Evolutionary conservation across 1,140 invertebrate species (phyloP).

Genomic region (Agrypnia vestita): DNA sequence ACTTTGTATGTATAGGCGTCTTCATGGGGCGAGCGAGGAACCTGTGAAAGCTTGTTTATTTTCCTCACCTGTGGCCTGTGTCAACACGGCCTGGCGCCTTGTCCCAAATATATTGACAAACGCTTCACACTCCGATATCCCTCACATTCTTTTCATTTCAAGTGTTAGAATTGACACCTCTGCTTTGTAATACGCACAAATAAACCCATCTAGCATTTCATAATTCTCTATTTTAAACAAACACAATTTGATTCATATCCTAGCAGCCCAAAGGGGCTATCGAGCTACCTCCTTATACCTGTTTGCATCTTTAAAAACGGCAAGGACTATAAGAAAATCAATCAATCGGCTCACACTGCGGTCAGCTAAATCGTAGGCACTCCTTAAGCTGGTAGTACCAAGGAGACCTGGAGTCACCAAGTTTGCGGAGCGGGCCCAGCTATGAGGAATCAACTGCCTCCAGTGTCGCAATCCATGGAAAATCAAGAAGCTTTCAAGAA

Average conservation of each 20-base stretch:
- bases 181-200: constrained; percentile 14
- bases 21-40: neutral
- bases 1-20: too few species aligned
- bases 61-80: constrained; percentile 32
- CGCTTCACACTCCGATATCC: constrained; percentile 32
- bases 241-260: neutral
- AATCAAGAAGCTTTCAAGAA: too few species aligned
- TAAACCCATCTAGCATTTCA: neutral
- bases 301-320: neutral
- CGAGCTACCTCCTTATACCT: too few species aligned
- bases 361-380: too few species aligned
- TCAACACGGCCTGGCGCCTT: constrained; percentile 29
- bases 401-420: too few species aligned
- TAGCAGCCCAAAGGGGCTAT: too few species aligned
- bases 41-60: constrained; percentile 1
- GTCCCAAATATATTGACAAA: constrained; percentile 33
- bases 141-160: constrained; percentile 13
- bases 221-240: constrained; percentile 17
- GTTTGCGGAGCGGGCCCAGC: too few species aligned
- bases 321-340: neutral
- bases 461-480: too few species aligned
- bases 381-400: too few species aligned
- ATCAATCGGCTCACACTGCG: too few species aligned
- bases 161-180: constrained; percentile 47
- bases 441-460: too few species aligned